These are phyloP conservation scores for Ceratothoa steindachneri DNA, from an alignment of 2,888 invertebrate species.

Conservation along the genomic window DNA sequence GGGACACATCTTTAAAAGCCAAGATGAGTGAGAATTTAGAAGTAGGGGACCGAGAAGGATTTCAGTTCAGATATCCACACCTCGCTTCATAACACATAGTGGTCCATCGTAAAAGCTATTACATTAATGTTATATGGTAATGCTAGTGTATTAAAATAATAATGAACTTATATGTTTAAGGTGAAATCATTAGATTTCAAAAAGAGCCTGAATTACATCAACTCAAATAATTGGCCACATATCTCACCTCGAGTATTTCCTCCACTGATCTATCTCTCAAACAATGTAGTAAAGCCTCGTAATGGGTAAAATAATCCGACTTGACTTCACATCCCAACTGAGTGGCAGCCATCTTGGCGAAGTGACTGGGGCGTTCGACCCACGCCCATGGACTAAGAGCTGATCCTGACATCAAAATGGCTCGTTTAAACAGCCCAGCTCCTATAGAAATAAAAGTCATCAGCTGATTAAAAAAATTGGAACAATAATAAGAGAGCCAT, in stretches of 20 bases:
- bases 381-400: conserved; percentile 60
- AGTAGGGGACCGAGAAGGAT: too few species aligned
- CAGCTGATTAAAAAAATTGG: not conserved
- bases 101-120: too few species aligned
- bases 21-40: too few species aligned
- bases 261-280: conserved; percentile 36
- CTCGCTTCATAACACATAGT: too few species aligned
- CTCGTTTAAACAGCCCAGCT: conserved; percentile 51
- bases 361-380: conserved; percentile 60
- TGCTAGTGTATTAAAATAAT: too few species aligned
- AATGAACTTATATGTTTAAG: too few species aligned
- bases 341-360: conserved; percentile 63
- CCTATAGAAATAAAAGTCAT: conserved; percentile 15
- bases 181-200: not conserved
- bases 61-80: too few species aligned
- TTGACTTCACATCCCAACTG: conserved; percentile 61
- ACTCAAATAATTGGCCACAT: too few species aligned
- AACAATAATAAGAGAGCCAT: not conserved
- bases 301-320: conserved; percentile 31
- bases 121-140: too few species aligned
- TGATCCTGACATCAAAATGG: conserved; percentile 51
- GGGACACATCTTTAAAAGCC: too few species aligned
- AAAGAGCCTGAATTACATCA: not conserved
- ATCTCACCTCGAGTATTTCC: conserved; percentile 44
- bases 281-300: conserved; percentile 40